A percentile compares a stretch with the other conserved stretches of the same genome.
Conservation (phyloP, 2,888 invertebrate genomes). For the Eupithecia vulgata region DNA sequence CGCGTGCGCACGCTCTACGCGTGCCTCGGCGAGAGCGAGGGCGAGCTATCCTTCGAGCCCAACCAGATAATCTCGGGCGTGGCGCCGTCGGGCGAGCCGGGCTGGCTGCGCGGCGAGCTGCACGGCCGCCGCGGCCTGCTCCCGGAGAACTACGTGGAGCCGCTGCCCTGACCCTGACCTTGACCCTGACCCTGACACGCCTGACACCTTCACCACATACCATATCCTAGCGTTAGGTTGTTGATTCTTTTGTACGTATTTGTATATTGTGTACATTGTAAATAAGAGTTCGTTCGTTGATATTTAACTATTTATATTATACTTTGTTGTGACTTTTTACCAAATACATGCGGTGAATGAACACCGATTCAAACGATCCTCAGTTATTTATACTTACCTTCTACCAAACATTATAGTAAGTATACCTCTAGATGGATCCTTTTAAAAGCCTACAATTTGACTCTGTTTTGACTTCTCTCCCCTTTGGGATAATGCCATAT, state of each 20-base stretch:
- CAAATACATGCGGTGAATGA: constrained; percentile 69
- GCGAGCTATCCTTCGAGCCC: constrained; percentile 98
- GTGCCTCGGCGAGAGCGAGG: constrained; percentile 97
- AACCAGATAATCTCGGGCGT: constrained; percentile 99
- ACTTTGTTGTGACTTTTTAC: constrained; percentile 82
- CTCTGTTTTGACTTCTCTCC: too few relatives aligned
- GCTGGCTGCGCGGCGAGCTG: constrained; percentile 98
- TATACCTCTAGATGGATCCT: too few relatives aligned
- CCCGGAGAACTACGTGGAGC: constrained; percentile 98
- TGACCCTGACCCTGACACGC: constrained; percentile 5
- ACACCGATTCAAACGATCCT: constrained; percentile 36
- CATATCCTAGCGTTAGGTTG: constrained; percentile 64
- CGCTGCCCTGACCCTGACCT: constrained; percentile 85
- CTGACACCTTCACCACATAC: constrained; percentile 41
- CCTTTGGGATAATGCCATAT: too few relatives aligned
- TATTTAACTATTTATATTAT: constrained; percentile 81
- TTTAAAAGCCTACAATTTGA: too few relatives aligned
- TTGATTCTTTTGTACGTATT: constrained; percentile 73
- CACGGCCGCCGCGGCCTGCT: constrained; percentile 96
- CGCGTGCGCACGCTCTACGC: constrained; percentile 97
- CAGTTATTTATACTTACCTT: constrained; percentile 13
- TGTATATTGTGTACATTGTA: constrained; percentile 81
- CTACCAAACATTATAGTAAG: too few relatives aligned
- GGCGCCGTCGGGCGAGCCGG: constrained; percentile 96
- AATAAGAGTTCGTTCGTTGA: constrained; percentile 81